Evolutionary conservation across 2,113 vertebrate genomes (phyloP), one percentile per base, ranked within the genome.

Genomic region (Lampris incognitus): DNA sequence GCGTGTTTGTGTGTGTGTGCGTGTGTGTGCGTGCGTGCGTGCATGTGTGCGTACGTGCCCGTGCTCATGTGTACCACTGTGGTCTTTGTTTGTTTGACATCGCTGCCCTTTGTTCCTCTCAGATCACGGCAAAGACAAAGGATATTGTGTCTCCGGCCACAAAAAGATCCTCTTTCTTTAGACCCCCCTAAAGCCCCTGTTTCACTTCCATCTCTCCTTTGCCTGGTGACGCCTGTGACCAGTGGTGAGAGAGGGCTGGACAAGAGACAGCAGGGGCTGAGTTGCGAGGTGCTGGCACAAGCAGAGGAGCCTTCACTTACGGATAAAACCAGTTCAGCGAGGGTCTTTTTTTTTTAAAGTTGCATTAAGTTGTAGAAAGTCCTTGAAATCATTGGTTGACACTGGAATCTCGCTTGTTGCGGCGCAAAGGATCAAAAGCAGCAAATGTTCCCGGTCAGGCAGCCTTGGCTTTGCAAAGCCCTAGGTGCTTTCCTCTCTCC

Each of bases 381-480:
- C 63, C 68, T 66, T 73, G 71, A 64, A 79, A 76, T 67, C 74
- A 74, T 79, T 66, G 81, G 63, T 75, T 84, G 83, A 75, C 81
- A 76, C 50, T 73, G 83, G 87, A 78, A 85, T 63, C 76, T 83
- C 83, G 85, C 76, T 91, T 78, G 65, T 90, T 76, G 88, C 49
- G 88, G 90, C 86, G 76, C 77, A 85, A 81, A 68, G 83, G 83
- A 89, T 89, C 89, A 81, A 79, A 87, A 78, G 84, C 90, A 72
- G 80, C 91, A 93, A 86, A 95, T 95, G 94, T 94, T 95, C 91
- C 93, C 93, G 77, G 92, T 94, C 91, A 94, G 88, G 85, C 93
- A 94, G 90, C 94, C 94, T 88, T 95, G 94, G 94, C 91, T 95
- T 89, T 94, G 94, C 92, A 94, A 93, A 94, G 92, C 94, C 80